These are phyloP conservation scores for Cosmorhoe ocellata DNA, from an alignment of 2,888 invertebrate genomes.

Conservation along the genomic window DNA sequence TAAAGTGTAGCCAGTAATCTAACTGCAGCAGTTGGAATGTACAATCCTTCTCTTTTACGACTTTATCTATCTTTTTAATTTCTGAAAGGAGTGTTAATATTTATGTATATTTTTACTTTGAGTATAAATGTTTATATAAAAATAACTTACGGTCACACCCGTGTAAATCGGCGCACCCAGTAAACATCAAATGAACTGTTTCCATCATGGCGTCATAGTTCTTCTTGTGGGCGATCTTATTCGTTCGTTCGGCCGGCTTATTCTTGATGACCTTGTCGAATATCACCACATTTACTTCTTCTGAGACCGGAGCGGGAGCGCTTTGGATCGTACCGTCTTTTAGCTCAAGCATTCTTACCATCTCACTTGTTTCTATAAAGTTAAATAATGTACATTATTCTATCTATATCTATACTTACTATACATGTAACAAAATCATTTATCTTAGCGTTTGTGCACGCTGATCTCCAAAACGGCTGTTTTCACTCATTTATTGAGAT, in stretches of 20 bases:
- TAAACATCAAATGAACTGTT: conserved; percentile 45
- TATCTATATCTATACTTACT: too few relatives aligned
- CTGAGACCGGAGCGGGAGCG: conserved; percentile 31
- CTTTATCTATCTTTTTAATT: conserved; percentile 50
- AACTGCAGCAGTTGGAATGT: conserved; percentile 55
- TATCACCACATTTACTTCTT: conserved; percentile 44
- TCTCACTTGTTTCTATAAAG: conserved; percentile 48
- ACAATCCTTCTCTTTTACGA: conserved; percentile 60
- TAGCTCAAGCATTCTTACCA: conserved; percentile 55
- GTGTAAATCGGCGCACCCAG: conserved; percentile 54
- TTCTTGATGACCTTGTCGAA: conserved; percentile 53
- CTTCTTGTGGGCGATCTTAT: conserved; percentile 48
- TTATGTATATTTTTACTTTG: too few relatives aligned
- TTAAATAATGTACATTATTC: too few relatives aligned
- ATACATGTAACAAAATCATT: too few relatives aligned
- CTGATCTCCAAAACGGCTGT: too few relatives aligned
- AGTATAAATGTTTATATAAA: not conserved
- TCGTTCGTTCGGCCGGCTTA: conserved; percentile 49
- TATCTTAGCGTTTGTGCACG: too few relatives aligned
- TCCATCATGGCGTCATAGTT: conserved; percentile 57
- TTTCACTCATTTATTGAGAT: too few relatives aligned
- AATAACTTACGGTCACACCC: conserved; percentile 56
- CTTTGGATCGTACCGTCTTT: conserved; percentile 46
- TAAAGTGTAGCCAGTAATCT: conserved; percentile 66
- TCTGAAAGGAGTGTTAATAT: conserved; percentile 39